Base-by-base conservation (phyloP, 2,113 vertebrate species). In the Petrocephalus microphthalmus region DNA sequence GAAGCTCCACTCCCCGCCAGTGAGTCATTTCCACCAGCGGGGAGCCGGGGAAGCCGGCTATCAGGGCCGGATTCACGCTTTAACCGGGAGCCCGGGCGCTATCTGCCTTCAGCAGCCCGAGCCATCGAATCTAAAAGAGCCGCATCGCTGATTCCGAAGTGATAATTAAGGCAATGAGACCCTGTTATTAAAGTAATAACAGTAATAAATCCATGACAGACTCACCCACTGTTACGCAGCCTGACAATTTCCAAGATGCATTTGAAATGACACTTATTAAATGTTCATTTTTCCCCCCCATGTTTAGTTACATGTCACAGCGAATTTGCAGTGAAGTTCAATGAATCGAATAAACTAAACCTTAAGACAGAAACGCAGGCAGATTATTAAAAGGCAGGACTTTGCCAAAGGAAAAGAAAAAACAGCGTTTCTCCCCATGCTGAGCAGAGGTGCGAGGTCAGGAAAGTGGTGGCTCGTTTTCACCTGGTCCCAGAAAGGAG, bases 381-480 rank as follows among this genome's bases (percentile, higher is more conserved):
- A 49, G 20, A 45, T 83, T 57, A 54, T 85, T 53, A 88, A 89
- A 92, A 90, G 93, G 93, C 95, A 95, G 94, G 93, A 94, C 94
- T 92, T 93, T 88, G 91, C 91, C 89, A 90, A 78, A 42, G 42
- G 42, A 3, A 3, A 42, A 42, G n/a, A 42, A 42, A 90, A 92
- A 93, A 93, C 92, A 91, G 93, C 91, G 93, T 89, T 91, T 93
- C 90, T 88, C 0, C 91, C 90, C 91, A 92, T 90, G 91, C 91
- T 92, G 91, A 47, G 90, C 89, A 94, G 74, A 84, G 57, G 86
- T 91, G 56, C 53, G 90, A 81, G 91, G 91, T 87, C 54, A 51
- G 29, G 67, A 71, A 25, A 29, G 56, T 82, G 89, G 89, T 91
- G 89, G 91, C 90, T 45, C 88, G 92, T 92, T 91, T 87, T 89